phyloP scores from a whole-genome alignment of 2,797 vertebrate species.

The Lemur catta region DNA sequence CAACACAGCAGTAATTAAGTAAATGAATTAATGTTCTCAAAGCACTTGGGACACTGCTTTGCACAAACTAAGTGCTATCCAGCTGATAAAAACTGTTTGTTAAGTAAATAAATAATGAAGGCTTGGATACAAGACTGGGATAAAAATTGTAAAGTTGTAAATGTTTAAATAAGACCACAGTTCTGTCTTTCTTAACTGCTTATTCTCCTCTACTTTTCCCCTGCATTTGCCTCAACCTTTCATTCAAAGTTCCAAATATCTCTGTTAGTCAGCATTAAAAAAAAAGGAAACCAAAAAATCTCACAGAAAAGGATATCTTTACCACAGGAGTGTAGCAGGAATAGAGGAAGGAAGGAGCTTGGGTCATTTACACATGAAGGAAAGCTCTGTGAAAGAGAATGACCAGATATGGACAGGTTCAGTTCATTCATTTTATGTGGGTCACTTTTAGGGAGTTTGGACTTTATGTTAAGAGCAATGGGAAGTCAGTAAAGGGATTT shows the following conservation, averaged over 20 bases:
- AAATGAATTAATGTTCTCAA: constrained; percentile 48
- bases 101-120: constrained; percentile 49
- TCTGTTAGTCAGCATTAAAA: neutral
- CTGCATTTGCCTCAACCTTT: neutral
- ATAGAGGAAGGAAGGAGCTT: neutral
- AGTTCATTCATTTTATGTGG: neutral
- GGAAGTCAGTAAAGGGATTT: neutral
- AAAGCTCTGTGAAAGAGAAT: neutral
- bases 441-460: neutral
- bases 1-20: constrained; percentile 10
- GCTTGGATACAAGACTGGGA: neutral
- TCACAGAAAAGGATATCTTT: neutral
- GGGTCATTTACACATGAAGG: neutral
- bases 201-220: neutral
- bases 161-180: neutral
- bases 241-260: neutral
- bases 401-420: neutral
- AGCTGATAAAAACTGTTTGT: neutral
- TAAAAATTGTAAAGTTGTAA: neutral
- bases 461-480: neutral
- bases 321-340: neutral
- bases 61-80: neutral
- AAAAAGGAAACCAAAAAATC: neutral
- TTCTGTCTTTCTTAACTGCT: neutral
- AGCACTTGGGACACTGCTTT: neutral